These are phyloP conservation scores for Dendropsophus ebraccatus DNA, from an alignment of 2,113 vertebrate genomes.

Conservation along the genomic window DNA sequence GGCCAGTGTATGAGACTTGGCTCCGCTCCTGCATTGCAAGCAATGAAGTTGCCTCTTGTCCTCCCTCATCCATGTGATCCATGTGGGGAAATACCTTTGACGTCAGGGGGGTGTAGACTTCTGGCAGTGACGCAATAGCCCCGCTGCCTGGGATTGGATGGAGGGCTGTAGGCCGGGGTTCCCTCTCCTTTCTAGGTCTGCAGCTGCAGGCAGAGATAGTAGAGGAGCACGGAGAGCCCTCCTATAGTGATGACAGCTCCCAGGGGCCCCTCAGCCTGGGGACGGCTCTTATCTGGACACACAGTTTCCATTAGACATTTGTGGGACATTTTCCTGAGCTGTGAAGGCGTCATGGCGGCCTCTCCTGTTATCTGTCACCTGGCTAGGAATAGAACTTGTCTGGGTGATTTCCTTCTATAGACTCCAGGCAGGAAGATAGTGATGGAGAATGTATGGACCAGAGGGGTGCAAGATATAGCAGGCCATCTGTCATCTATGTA, in stretches of 20 bases:
- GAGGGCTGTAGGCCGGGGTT: conserved; percentile 30
- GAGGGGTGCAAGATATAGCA: not conserved
- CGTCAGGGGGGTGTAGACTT: conserved; percentile 32
- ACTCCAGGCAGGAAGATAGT: not conserved
- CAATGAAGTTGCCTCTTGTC: conserved; percentile 56
- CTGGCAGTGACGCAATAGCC: conserved; percentile 34
- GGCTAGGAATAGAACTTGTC: conserved; percentile 12
- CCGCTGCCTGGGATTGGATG: conserved; percentile 22
- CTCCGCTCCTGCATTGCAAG: conserved; percentile 33
- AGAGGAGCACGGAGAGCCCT: not conserved
- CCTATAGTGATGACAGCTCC: conserved; percentile 34
- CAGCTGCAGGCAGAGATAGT: conserved; percentile 1
- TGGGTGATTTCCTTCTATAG: conserved; percentile 25
- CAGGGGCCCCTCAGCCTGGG: not conserved
- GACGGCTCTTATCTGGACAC: conserved; percentile 43
- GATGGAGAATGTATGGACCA: not conserved
- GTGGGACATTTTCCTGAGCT: conserved; percentile 13
- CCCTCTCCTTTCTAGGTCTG: not conserved
- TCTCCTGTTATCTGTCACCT: not conserved
- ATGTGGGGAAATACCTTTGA: conserved; percentile 54
- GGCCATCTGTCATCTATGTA: too few species aligned
- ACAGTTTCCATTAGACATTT: conserved; percentile 20
- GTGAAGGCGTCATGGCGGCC: conserved; percentile 20
- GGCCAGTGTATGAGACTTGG: conserved; percentile 52
- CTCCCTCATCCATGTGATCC: conserved; percentile 30